These are phyloP conservation scores for Metopia argyrocephala DNA, from an alignment of 2,888 invertebrate species.

Conservation along the genomic window DNA sequence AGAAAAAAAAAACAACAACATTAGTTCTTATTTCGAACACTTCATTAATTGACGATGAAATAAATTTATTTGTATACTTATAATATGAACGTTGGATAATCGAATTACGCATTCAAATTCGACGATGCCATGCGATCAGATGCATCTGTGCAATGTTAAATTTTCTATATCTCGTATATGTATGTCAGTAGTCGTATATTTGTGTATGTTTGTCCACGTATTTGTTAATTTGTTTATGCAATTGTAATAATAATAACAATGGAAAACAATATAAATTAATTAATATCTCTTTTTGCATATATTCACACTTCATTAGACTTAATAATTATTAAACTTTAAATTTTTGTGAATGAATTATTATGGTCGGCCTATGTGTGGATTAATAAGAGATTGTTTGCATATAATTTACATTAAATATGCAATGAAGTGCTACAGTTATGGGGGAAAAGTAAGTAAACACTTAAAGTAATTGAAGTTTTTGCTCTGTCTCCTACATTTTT, in stretches of 20 bases:
- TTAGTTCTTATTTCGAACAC: constrained; percentile 48
- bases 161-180: not conserved
- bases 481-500: no score
- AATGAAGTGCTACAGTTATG: not conserved
- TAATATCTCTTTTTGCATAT: constrained; percentile 54
- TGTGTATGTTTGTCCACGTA: constrained; percentile 67
- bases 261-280: constrained; percentile 62
- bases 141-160: not conserved
- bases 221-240: constrained; percentile 33
- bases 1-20: not conserved
- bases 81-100: constrained; percentile 59
- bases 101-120: constrained; percentile 59
- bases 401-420: not conserved
- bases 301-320: constrained; percentile 61
- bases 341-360: constrained; percentile 30
- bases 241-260: constrained; percentile 51
- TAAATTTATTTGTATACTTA: constrained; percentile 56
- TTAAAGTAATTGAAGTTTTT: no score
- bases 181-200: constrained; percentile 34
- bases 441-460: no score
- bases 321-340: constrained; percentile 54
- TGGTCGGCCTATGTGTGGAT: not conserved
- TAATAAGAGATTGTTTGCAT: not conserved
- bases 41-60: constrained; percentile 49
- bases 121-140: not conserved